A percentile compares a stretch with the other conserved stretches of the same genome.
Conservation (phyloP, 2,888 invertebrate species). For the Blastobasis adustella region DNA sequence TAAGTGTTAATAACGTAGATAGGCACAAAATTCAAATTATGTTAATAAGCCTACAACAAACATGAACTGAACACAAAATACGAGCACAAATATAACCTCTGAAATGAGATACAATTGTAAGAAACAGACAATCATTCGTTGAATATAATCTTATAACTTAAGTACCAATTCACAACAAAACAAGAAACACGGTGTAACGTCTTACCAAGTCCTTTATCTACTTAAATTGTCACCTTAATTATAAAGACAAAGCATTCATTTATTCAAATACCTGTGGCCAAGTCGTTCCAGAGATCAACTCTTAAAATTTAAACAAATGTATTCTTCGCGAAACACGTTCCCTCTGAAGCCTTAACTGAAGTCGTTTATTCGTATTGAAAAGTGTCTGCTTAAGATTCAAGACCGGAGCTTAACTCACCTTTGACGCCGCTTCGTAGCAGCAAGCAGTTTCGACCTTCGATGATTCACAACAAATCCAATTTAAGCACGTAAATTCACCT, state of each 20-base stretch:
- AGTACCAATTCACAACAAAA: not conserved
- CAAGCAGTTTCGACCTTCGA: constrained; percentile 26
- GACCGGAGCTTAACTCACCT: constrained; percentile 40
- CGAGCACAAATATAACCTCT: too few species aligned
- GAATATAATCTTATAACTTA: not conserved
- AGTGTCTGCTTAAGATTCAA: constrained; percentile 37
- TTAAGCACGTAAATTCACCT: constrained; percentile 49
- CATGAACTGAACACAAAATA: too few species aligned
- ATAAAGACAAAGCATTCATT: constrained; percentile 31
- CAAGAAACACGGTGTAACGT: not conserved
- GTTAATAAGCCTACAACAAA: too few species aligned
- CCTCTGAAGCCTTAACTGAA: constrained; percentile 14
- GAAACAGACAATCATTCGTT: too few species aligned
- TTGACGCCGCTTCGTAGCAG: constrained; percentile 23
- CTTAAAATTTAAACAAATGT: constrained; percentile 28
- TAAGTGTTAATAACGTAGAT: too few species aligned
- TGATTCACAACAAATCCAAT: constrained; percentile 44
- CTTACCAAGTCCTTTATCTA: constrained; percentile 10
- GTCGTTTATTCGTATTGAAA: constrained; percentile 41
- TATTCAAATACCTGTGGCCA: constrained; percentile 27
- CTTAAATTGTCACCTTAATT: constrained; percentile 22
- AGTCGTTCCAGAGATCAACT: constrained; percentile 27
- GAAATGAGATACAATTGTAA: too few species aligned
- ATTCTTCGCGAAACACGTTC: constrained; percentile 24
- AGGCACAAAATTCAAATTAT: too few species aligned